Percentiles rank a stretch among this genome's conserved stretches.
phyloP scores from a whole-genome alignment of 2,797 vertebrate genomes.

The Mormyrus proboscirostris region DNA sequence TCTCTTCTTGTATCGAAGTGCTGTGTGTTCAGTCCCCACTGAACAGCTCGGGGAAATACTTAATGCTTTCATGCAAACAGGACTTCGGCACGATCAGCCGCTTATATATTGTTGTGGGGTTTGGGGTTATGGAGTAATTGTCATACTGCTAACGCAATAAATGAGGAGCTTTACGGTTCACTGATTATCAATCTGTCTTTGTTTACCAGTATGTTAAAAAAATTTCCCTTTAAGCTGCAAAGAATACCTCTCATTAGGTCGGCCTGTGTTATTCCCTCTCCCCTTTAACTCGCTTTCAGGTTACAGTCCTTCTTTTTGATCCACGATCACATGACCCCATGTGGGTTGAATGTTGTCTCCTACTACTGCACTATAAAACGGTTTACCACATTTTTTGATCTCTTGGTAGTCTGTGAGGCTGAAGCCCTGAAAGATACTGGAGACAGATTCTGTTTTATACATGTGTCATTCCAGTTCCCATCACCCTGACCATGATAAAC shows the following conservation, averaged over 20 bases:
- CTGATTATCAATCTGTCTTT: constrained; percentile 1
- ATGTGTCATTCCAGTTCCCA: neutral
- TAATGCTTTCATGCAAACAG: neutral
- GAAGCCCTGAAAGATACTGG: neutral
- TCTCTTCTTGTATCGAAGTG: neutral
- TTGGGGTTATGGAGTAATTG: constrained; percentile 2
- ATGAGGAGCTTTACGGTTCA: neutral
- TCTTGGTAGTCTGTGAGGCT: neutral
- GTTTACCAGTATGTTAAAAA: neutral
- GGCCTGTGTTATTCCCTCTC: neutral
- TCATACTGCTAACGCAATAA: neutral
- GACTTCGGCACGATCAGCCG: neutral
- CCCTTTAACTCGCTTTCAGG: neutral
- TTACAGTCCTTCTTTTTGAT: neutral
- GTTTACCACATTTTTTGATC: neutral
- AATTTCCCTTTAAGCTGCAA: neutral
- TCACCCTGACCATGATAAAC: neutral
- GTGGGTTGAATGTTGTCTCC: neutral
- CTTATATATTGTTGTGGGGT: neutral
- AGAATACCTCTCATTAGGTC: neutral
- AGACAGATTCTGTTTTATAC: neutral
- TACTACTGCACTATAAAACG: no score
- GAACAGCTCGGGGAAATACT: neutral
- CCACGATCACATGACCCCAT: neutral
- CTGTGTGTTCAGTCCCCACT: neutral